Percentiles rank a stretch among this genome's conserved stretches.
These are phyloP conservation scores for Neosalanx taihuensis DNA, from an alignment of 2,797 vertebrate genomes.

Conservation along the genomic window DNA sequence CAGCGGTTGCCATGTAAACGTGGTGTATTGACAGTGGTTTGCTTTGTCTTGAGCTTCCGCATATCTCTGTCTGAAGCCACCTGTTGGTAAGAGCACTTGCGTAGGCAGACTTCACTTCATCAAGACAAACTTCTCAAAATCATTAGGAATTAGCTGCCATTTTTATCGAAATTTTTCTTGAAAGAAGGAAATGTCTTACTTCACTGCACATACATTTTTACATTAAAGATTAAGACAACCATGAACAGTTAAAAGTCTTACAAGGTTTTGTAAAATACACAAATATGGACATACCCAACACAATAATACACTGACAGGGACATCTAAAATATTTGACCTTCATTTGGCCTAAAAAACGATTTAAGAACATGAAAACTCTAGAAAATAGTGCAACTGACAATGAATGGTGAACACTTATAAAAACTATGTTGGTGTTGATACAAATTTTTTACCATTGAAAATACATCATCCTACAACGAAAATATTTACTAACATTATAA, in stretches of 20 bases:
- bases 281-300: neutral
- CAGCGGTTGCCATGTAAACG: neutral
- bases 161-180: neutral
- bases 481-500: neutral
- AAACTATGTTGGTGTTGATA: neutral
- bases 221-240: neutral
- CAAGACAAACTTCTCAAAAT: neutral
- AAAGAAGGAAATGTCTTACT: neutral
- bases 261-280: neutral
- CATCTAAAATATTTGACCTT: neutral
- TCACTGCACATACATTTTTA: neutral
- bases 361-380: neutral
- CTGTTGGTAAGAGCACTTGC: neutral
- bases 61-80: neutral
- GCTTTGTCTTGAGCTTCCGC: too few relatives aligned
- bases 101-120: neutral
- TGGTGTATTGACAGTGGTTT: neutral
- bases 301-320: neutral
- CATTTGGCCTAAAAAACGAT: neutral
- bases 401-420: neutral
- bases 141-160: conserved; percentile 10
- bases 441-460: neutral
- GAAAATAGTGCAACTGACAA: conserved; percentile 5
- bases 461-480: neutral
- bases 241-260: conserved; percentile 1